A percentile compares a stretch with the other conserved stretches of the same genome.
Conservation (phyloP, 2,888 invertebrate genomes). For the Hypsopygia costalis region DNA sequence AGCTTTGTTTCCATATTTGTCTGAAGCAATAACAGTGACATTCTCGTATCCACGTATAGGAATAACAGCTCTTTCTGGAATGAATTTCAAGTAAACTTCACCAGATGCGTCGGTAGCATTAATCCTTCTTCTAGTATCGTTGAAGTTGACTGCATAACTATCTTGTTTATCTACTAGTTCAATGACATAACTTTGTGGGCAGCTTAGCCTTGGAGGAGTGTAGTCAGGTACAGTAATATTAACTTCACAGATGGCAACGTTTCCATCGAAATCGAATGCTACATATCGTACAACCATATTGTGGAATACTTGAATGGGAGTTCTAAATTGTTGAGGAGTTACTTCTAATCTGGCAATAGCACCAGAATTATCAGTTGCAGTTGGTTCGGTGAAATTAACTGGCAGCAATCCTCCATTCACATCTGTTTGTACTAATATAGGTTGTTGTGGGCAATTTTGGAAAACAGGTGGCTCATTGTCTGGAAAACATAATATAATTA, state of each 20-base stretch:
- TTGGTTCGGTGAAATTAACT: constrained; percentile 95
- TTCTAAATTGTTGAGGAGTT: constrained; percentile 94
- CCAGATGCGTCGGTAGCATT: constrained; percentile 94
- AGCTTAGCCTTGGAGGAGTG: constrained; percentile 93
- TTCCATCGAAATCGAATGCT: constrained; percentile 98
- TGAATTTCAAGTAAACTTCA: constrained; percentile 90
- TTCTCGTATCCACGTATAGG: constrained; percentile 94
- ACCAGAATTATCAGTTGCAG: constrained; percentile 97
- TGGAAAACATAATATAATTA: constrained; percentile 52
- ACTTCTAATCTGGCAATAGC: constrained; percentile 96
- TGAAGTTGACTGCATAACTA: constrained; percentile 94
- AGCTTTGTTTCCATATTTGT: constrained; percentile 93
- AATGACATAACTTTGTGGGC: constrained; percentile 96
- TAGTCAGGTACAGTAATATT: constrained; percentile 97
- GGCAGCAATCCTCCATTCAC: constrained; percentile 93
- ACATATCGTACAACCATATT: constrained; percentile 97
- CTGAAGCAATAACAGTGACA: constrained; percentile 93
- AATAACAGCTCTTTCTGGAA: constrained; percentile 91
- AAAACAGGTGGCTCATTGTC: constrained; percentile 98
- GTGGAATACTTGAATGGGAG: constrained; percentile 92
- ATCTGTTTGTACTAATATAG: constrained; percentile 93
- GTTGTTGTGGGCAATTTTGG: constrained; percentile 97
- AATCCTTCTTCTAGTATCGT: constrained; percentile 91
- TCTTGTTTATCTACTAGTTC: constrained; percentile 94
- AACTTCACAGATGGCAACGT: constrained; percentile 98